Evolutionary conservation across 2,113 vertebrate genomes (phyloP).

Genomic region (Scomber scombrus): DNA sequence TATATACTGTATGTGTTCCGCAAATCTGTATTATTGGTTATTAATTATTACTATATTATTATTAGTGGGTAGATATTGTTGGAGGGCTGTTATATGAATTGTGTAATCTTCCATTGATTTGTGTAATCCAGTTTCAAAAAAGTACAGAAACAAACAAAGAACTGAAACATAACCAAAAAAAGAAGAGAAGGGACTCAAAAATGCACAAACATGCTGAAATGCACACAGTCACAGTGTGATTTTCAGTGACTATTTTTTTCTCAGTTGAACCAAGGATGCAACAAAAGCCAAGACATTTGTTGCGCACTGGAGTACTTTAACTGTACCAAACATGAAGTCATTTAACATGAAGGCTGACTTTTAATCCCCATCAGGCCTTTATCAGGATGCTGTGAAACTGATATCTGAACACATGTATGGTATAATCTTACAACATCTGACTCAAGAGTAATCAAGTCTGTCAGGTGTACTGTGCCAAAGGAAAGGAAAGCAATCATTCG

Average conservation of each 20-base stretch:
- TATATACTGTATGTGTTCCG: not conserved
- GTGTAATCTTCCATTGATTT: not conserved
- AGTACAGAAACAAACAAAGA: not conserved
- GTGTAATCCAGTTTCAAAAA: not conserved
- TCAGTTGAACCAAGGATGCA: slow-evolving; percentile 7
- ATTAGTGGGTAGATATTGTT: not conserved
- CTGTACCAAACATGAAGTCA: slow-evolving; percentile 41
- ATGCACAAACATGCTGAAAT: not conserved
- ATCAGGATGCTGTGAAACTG: slow-evolving; percentile 44
- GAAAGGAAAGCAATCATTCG: slow-evolving; percentile 57
- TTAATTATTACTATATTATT: not conserved
- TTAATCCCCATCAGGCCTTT: slow-evolving; percentile 43
- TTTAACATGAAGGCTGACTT: slow-evolving; percentile 40
- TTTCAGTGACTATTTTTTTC: slow-evolving; percentile 27
- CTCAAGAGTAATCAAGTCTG: slow-evolving; percentile 57
- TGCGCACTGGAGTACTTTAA: slow-evolving; percentile 23
- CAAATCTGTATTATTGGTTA: not conserved
- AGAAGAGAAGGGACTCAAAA: not conserved
- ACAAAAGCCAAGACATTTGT: slow-evolving; percentile 40
- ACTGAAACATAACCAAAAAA: not conserved
- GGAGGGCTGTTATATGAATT: not conserved
- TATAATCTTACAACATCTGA: slow-evolving; percentile 48
- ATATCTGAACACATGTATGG: slow-evolving; percentile 46
- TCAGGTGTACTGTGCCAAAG: slow-evolving; percentile 56
- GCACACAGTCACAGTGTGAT: slow-evolving; percentile 13